Conservation (phyloP, 1,140 invertebrate species). For the Rhagoletis zephyria region DNA sequence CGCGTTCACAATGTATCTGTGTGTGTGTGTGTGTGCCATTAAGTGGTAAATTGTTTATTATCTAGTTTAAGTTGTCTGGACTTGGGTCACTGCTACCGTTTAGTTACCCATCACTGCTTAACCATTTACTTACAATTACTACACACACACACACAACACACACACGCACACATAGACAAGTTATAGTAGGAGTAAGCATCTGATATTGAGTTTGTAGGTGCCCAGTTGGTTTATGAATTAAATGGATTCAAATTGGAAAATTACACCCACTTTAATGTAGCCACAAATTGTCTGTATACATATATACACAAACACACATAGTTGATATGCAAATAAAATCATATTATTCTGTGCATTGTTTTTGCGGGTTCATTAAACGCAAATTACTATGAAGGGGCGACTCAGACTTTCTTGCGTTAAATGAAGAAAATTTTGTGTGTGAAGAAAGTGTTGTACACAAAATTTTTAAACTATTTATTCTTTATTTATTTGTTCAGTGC, state of each 20-base stretch:
- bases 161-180: too few species aligned
- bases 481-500: too few species aligned
- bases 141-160: background rate
- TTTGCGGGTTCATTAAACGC: constrained; percentile 36
- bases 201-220: background rate
- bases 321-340: background rate
- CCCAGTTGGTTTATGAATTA: constrained; percentile 45
- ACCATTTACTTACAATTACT: background rate
- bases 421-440: background rate
- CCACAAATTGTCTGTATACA: background rate
- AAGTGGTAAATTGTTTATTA: constrained; percentile 50
- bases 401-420: background rate
- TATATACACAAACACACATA: background rate
- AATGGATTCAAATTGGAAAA: constrained; percentile 45
- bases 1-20: background rate
- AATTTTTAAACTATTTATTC: background rate
- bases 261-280: constrained; percentile 47
- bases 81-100: constrained; percentile 48
- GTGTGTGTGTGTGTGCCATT: background rate
- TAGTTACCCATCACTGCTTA: constrained; percentile 12
- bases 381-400: background rate
- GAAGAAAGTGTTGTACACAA: background rate
- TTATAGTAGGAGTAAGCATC: too few species aligned
- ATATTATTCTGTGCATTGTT: background rate
- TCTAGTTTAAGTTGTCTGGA: constrained; percentile 41